Conservation (phyloP, 2,113 vertebrate genomes). For the Morone chrysops region DNA sequence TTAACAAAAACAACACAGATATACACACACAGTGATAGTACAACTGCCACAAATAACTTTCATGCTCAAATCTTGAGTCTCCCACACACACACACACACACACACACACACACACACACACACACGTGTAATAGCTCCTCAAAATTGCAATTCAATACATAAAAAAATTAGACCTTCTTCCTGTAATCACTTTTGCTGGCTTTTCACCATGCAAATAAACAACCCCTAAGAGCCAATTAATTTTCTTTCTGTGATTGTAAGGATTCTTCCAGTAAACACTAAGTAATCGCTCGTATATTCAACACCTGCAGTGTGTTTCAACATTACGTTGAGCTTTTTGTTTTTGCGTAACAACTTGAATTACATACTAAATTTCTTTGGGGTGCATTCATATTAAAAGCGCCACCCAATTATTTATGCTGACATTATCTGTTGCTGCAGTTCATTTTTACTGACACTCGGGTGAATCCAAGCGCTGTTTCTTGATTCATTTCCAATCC, state of each 20-base stretch:
- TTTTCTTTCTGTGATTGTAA: conserved; percentile 45
- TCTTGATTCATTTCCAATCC: conserved; percentile 50
- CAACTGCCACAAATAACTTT: conserved; percentile 20
- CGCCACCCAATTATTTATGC: conserved; percentile 20
- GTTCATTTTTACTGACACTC: conserved; percentile 15
- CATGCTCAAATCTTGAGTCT: conserved; percentile 9
- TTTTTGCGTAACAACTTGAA: conserved; percentile 2
- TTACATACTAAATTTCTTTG: neutral
- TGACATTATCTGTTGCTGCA: conserved; percentile 1
- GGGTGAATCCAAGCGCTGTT: conserved; percentile 13
- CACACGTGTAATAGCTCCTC: conserved; percentile 8
- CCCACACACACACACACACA: neutral
- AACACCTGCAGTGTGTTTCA: conserved; percentile 27
- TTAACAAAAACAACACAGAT: conserved; percentile 18
- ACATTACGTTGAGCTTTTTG: neutral
- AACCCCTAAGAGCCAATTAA: conserved; percentile 53
- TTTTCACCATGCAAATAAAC: conserved; percentile 53
- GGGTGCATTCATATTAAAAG: conserved; percentile 16
- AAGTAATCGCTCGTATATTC: conserved; percentile 35
- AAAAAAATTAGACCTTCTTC: conserved; percentile 21
- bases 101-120: neutral
- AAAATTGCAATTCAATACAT: conserved; percentile 13
- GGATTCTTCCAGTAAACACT: conserved; percentile 28
- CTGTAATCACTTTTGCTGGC: conserved; percentile 16
- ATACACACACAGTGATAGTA: conserved; percentile 5